Percentiles rank a stretch among this genome's conserved stretches.
Evolutionary conservation across 2,113 vertebrate genomes (phyloP).

Genomic region (Bufo bufo): DNA sequence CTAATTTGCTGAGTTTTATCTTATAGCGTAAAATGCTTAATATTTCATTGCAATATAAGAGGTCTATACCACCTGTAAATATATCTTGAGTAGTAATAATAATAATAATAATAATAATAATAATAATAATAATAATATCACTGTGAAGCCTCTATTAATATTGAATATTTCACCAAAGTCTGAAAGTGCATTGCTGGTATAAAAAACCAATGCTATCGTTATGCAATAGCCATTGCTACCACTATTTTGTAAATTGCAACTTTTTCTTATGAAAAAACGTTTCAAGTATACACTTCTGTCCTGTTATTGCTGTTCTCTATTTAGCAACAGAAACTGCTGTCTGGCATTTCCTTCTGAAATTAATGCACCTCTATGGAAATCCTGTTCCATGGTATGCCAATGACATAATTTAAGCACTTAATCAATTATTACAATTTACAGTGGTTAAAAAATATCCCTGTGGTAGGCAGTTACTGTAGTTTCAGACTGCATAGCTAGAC

Average conservation of each 20-base stretch:
- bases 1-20: background rate
- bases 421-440: constrained; percentile 49
- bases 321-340: constrained; percentile 17
- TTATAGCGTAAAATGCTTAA: background rate
- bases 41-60: background rate
- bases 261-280: background rate
- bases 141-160: background rate
- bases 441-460: constrained; percentile 33
- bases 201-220: background rate
- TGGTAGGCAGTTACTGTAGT: constrained; percentile 26
- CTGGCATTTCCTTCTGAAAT: constrained; percentile 16
- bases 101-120: too few relatives aligned
- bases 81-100: background rate
- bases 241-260: background rate
- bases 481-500: constrained; percentile 34
- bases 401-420: constrained; percentile 48
- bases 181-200: background rate
- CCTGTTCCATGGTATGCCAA: constrained; percentile 34
- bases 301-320: background rate
- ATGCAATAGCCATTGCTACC: background rate
- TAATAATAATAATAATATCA: background rate
- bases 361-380: constrained; percentile 47
- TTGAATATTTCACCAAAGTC: background rate
- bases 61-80: background rate
- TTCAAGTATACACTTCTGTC: background rate